These are phyloP conservation scores for Coreius guichenoti DNA, from an alignment of 2,797 vertebrate genomes.

Conservation along the genomic window DNA sequence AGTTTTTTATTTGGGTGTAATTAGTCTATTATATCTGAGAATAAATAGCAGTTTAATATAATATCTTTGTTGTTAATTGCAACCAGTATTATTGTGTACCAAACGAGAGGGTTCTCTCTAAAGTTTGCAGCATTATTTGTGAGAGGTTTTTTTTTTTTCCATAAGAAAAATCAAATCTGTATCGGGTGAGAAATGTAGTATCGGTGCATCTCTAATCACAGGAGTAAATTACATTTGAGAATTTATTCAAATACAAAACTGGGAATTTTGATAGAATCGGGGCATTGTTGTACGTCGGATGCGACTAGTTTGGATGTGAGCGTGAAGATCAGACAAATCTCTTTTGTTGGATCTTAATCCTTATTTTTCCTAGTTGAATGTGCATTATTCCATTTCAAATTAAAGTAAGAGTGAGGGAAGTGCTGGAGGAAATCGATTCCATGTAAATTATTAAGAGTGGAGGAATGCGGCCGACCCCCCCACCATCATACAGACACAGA, in stretches of 20 bases:
- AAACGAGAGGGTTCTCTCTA: too few relatives aligned
- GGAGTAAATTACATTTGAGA: neutral
- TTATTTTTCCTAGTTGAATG: constrained; percentile 69
- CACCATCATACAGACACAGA: constrained; percentile 90
- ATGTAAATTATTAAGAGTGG: constrained; percentile 96
- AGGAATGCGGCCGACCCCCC: constrained; percentile 83
- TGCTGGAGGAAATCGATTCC: constrained; percentile 90
- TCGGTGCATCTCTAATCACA: neutral
- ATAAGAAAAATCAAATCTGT: too few relatives aligned
- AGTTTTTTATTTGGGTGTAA: too few relatives aligned
- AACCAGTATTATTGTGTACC: too few relatives aligned
- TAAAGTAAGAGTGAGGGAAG: constrained; percentile 48
- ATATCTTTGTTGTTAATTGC: too few relatives aligned
- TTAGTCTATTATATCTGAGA: too few relatives aligned
- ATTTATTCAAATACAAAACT: constrained; percentile 27
- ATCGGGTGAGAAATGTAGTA: too few relatives aligned
- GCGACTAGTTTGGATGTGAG: constrained; percentile 71
- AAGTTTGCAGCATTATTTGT: too few relatives aligned
- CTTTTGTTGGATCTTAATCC: constrained; percentile 60
- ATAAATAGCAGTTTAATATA: too few relatives aligned
- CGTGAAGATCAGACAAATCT: constrained; percentile 56
- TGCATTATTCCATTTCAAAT: constrained; percentile 67
- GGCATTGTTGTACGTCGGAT: constrained; percentile 63
- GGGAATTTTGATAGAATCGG: neutral
- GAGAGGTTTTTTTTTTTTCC: too few relatives aligned